phyloP scores from a whole-genome alignment of 2,888 invertebrate genomes.

The Stenoptilia bipunctidactyla region DNA sequence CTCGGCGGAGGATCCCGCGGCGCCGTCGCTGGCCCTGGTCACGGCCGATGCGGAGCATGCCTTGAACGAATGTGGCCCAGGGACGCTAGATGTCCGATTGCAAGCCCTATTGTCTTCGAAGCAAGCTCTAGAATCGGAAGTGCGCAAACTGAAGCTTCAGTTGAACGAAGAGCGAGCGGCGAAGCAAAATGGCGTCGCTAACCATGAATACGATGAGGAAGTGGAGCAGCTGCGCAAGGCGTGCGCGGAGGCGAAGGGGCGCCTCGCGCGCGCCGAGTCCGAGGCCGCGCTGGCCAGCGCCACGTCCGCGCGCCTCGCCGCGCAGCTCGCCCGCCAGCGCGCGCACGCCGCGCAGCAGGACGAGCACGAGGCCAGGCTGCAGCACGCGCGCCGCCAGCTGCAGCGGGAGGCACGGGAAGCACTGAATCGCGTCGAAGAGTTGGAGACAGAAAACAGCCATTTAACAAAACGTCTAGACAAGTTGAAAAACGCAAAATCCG shows the following conservation, averaged over 20 bases:
- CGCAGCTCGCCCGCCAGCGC: constrained; percentile 94
- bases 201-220: constrained; percentile 44
- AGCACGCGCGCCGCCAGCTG: constrained; percentile 92
- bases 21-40: constrained; percentile 74
- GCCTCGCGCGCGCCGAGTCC: constrained; percentile 96
- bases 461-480: constrained; percentile 97
- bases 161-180: constrained; percentile 84
- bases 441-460: constrained; percentile 96
- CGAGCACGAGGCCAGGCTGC: constrained; percentile 94
- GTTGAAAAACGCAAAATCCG: constrained; percentile 95
- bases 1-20: no score
- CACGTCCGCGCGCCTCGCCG: constrained; percentile 93
- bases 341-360: constrained; percentile 91
- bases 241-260: constrained; percentile 93
- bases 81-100: constrained; percentile 95
- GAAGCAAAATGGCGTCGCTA: constrained; percentile 72
- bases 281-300: constrained; percentile 97
- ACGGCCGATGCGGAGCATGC: constrained; percentile 75
- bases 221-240: constrained; percentile 91
- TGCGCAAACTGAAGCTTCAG: constrained; percentile 91
- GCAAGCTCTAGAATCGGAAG: constrained; percentile 84
- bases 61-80: no score
- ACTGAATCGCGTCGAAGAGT: constrained; percentile 91
- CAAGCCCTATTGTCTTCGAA: constrained; percentile 88
- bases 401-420: constrained; percentile 96